These are phyloP conservation scores for Ahaetulla prasina DNA, from an alignment of 2,113 vertebrate species.

Conservation along the genomic window DNA sequence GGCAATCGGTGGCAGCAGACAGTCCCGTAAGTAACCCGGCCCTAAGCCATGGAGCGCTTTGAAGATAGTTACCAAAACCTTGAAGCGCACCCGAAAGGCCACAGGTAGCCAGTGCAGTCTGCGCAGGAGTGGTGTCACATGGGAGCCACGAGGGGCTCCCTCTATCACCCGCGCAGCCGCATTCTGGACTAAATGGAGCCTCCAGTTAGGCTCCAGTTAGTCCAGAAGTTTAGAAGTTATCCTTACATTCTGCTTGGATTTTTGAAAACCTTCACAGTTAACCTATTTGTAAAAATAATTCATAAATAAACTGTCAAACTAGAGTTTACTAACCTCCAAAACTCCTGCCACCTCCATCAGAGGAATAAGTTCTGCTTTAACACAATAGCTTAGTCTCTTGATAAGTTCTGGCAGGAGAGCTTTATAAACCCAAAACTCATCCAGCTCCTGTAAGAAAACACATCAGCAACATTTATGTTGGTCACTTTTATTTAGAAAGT, in stretches of 20 bases:
- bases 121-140: too few relatives aligned
- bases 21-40: too few relatives aligned
- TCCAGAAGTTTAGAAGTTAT: background rate
- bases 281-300: background rate
- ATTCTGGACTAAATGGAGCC: too few relatives aligned
- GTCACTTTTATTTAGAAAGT: background rate
- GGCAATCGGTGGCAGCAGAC: too few relatives aligned
- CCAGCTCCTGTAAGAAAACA: slow-evolving; percentile 78
- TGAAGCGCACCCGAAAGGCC: too few relatives aligned
- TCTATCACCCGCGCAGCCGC: too few relatives aligned
- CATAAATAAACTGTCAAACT: background rate
- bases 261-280: background rate
- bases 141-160: too few relatives aligned
- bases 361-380: slow-evolving; percentile 86
- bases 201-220: too few relatives aligned
- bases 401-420: slow-evolving; percentile 84
- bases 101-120: too few relatives aligned
- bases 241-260: background rate
- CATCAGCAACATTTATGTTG: background rate
- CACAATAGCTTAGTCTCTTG: slow-evolving; percentile 87
- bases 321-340: slow-evolving; percentile 78
- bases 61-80: too few relatives aligned
- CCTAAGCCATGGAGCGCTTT: too few relatives aligned
- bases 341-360: slow-evolving; percentile 96
- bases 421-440: slow-evolving; percentile 92